Evolutionary conservation across 2,113 vertebrate genomes (phyloP).

Genomic region (Rattus rattus): DNA sequence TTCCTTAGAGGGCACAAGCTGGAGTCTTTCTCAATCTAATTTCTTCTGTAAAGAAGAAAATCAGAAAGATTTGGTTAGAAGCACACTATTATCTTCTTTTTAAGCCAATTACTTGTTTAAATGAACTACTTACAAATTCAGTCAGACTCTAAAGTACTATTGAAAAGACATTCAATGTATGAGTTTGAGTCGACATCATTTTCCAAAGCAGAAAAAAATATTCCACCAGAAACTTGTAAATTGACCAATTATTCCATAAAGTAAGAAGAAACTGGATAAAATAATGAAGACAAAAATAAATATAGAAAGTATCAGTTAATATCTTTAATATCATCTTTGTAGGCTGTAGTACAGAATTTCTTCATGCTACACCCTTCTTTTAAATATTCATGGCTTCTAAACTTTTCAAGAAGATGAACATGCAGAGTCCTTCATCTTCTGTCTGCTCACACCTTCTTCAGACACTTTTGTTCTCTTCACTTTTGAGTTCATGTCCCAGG

Average conservation of each 20-base stretch:
- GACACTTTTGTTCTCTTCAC: not conserved
- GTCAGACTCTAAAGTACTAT: not conserved
- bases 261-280: not conserved
- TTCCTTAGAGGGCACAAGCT: fast-evolving
- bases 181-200: not conserved
- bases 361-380: not conserved
- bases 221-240: not conserved
- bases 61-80: not conserved
- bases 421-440: not conserved
- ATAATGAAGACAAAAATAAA: not conserved
- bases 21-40: not conserved
- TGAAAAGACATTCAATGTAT: not conserved
- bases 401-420: not conserved
- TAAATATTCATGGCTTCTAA: not conserved
- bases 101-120: not conserved
- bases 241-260: not conserved
- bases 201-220: not conserved
- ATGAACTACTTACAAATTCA: not conserved
- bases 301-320: not conserved
- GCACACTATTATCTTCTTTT: no score
- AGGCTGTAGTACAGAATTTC: not conserved
- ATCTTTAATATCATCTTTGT: not conserved
- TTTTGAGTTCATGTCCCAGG: not conserved
- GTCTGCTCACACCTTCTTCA: not conserved
- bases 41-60: not conserved